Evolutionary conservation across 2,888 invertebrate species (phyloP).

Genomic region (Cinara cedri): DNA sequence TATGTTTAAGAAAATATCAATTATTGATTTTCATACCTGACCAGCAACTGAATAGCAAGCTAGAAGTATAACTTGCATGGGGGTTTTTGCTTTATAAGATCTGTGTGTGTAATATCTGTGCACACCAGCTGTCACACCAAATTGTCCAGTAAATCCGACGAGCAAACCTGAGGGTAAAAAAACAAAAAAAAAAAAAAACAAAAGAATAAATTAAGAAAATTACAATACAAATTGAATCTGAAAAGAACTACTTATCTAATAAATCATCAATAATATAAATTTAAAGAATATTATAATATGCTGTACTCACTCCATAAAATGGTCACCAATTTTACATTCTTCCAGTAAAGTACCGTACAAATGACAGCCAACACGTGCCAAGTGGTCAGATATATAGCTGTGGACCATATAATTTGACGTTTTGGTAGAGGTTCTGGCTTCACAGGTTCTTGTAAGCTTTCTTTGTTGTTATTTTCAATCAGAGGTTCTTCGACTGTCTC

Average conservation of each 20-base stretch:
- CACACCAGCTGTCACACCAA: slow-evolving; percentile 74
- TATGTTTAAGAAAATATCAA: neutral
- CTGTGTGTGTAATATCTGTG: slow-evolving; percentile 71
- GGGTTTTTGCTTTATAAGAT: slow-evolving; percentile 71
- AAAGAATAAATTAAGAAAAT: neutral
- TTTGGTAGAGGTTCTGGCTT: slow-evolving; percentile 41
- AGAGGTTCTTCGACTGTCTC: slow-evolving; percentile 33
- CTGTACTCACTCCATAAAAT: slow-evolving; percentile 38
- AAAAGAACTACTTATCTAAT: no score
- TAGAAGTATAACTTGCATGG: slow-evolving; percentile 63
- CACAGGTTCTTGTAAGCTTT: neutral
- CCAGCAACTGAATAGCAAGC: slow-evolving; percentile 69
- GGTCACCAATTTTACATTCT: slow-evolving; percentile 35
- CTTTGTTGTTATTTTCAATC: slow-evolving; percentile 44
- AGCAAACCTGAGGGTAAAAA: slow-evolving; percentile 27
- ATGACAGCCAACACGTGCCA: slow-evolving; percentile 43
- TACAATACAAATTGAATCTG: neutral
- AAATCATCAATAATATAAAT: neutral
- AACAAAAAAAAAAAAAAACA: neutral
- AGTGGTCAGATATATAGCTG: slow-evolving; percentile 48
- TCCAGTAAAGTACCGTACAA: slow-evolving; percentile 47
- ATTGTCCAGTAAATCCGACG: slow-evolving; percentile 65
- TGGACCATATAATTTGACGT: slow-evolving; percentile 49
- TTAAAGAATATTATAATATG: neutral
- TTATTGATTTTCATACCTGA: slow-evolving; percentile 66